Evolutionary conservation across 2,113 vertebrate genomes (phyloP).

Genomic region (Vulpes ferrilata): DNA sequence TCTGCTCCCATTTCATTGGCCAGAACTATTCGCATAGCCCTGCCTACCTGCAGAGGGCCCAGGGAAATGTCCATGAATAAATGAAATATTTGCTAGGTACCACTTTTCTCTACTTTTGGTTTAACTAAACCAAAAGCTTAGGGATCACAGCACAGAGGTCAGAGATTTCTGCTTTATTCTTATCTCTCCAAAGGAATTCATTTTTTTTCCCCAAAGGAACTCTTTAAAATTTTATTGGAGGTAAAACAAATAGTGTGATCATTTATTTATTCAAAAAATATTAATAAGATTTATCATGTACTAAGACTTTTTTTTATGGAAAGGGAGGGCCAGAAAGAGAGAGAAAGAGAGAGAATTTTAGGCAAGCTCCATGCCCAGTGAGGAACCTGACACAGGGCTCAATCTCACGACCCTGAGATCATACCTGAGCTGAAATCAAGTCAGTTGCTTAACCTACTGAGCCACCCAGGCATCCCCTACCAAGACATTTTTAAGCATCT

Average conservation of each 20-base stretch:
- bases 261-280: slow-evolving; percentile 51
- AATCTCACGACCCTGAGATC: neutral
- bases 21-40: neutral
- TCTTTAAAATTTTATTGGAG: neutral
- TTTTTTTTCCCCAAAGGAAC: neutral
- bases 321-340: neutral
- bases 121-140: neutral
- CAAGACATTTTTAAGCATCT: neutral
- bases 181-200: slow-evolving; percentile 4
- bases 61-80: neutral
- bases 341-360: neutral
- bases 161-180: neutral
- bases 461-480: neutral
- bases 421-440: neutral
- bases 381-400: neutral
- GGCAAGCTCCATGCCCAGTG: neutral
- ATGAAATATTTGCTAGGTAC: neutral
- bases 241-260: neutral
- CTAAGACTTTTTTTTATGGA: neutral
- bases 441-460: neutral
- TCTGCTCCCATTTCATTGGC: neutral
- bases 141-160: neutral
- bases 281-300: neutral
- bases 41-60: neutral
- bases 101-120: neutral